Evolutionary conservation across 2,888 invertebrate species (phyloP), one percentile per base, ranked within the genome.

Genomic region (Meandrusa payeni): DNA sequence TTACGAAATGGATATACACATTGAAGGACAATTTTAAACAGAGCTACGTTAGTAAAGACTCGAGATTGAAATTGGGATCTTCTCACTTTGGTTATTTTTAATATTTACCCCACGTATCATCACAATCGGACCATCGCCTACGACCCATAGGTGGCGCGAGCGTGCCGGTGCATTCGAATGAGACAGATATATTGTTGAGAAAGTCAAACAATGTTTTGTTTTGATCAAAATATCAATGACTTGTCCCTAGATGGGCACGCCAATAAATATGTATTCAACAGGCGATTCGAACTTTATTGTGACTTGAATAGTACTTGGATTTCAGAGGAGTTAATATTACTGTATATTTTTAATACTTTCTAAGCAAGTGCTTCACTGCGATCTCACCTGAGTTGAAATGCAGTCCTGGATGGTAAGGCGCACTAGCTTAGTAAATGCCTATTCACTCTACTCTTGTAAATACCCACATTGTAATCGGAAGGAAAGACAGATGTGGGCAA

Each of bases 61-160:
- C 2, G 10, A 3, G 9, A 7, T 29, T 13, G 43, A 45, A 38
- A 13, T 11, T 31, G n/a, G 39, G 32, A 17, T 26, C 26, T 28
- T 19, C 9, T 29, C 33, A 29, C 19, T 28, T 17, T 44, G 41
- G 38, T 15, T 7, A 10, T 13, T 7, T 44, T 44, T 33, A 33
- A 40, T 13, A 59, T 58, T 55, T 50, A 27, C 26, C 52, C 47
- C 59, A 57, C 59, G 59, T 54, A 47, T 44, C 29, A 40, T 12
- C 36, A 43, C 59, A 52, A 55, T 51, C 55, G 57, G 57, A 55
- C 54, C 54, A 55, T 59, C 55, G 57, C 55, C 53, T 45, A 32
- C 49, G 39, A 44, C 24, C 58, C 57, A 55, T 59, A 60, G 50
- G 54, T 52, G 54, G 57, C 42, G 36, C 27, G 46, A 3, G 23